Base-by-base conservation (phyloP, 2,888 invertebrate genomes). In the Zeuzera pyrina region DNA sequence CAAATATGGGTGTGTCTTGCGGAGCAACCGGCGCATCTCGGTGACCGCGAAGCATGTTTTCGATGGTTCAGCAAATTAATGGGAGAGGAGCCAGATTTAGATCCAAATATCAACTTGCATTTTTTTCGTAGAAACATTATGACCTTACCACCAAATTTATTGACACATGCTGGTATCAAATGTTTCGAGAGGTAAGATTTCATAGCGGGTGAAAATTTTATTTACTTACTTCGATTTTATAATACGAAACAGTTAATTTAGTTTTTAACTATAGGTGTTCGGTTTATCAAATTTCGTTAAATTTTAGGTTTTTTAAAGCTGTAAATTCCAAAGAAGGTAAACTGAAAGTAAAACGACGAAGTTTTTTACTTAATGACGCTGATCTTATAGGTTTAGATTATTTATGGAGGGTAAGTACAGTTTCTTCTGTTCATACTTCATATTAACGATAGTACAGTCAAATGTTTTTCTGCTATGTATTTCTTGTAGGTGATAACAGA, bases 11-110 rank as follows among this genome's bases (percentile, higher is more conserved):
- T 94, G 53, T 96, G 96, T 70, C 85, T 98, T 37, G 97, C 97
- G 2, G 97, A 97, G 66, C 91, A 91, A 58, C 96, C 97, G 7
- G 94, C 96, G 7, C 97, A 96, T 67, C 86, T 91, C 8, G 90
- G 92, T 1, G 98, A 98, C 70, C 88, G 97, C 22, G 98, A 98
- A 71, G 95, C 97, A 16, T 97, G 98, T 73, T 98, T 98, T 78
- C 93, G 95, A 54, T 98, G 98, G 98, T 98, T 97, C 81, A 95
- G 97, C 22, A 97, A 97, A 77, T 78, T 96, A 21, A 95, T 96
- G 95, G 94, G 94, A 11, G 97, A 97, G 50, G 97, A 98, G 62
- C 97, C 97, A 1, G 98, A 98, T 71, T 79, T 98, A 33, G 98
- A 98, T 78, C 97, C 97, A 1, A 95, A 95, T 48, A 95, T 97